A percentile compares a stretch with the other conserved stretches of the same genome.
These are phyloP conservation scores for Gephyroberyx darwinii DNA, from an alignment of 2,797 vertebrate species.

Conservation along the genomic window DNA sequence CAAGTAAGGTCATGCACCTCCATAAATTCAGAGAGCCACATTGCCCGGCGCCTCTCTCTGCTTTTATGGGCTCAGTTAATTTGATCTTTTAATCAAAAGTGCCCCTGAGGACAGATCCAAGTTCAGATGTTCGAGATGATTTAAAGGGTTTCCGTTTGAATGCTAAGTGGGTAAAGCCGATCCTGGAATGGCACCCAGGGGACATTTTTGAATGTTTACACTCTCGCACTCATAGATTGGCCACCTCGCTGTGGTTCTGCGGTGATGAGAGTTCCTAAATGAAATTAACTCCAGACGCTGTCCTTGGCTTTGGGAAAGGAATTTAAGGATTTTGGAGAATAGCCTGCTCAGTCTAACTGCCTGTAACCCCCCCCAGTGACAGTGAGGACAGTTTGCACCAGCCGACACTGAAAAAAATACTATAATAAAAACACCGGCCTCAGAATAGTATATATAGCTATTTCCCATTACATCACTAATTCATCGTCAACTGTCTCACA, in stretches of 20 bases:
- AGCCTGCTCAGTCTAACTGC: conserved; percentile 17
- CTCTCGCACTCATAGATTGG: conserved; percentile 44
- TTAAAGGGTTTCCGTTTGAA: conserved; percentile 70
- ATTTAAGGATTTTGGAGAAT: conserved; percentile 17
- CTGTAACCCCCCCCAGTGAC: conserved; percentile 5
- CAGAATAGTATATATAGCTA: conserved; percentile 36
- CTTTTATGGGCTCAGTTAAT: conserved; percentile 80
- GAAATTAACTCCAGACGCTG: conserved; percentile 42
- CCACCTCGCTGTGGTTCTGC: conserved; percentile 43
- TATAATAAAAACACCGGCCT: neutral
- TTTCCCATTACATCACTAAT: conserved; percentile 50
- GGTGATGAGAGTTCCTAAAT: conserved; percentile 29
- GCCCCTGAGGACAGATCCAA: conserved; percentile 72
- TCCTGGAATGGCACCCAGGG: conserved; percentile 60
- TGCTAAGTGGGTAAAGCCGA: conserved; percentile 67
- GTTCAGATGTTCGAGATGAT: conserved; percentile 74
- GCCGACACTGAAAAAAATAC: conserved; percentile 7
- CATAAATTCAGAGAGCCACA: conserved; percentile 75
- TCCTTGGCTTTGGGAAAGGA: conserved; percentile 36
- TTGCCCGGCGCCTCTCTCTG: conserved; percentile 43
- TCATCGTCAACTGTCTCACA: conserved; percentile 2
- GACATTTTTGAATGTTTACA: conserved; percentile 69
- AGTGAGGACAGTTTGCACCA: conserved; percentile 14
- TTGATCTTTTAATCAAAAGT: conserved; percentile 77
- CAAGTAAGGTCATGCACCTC: conserved; percentile 63